Conservation (phyloP, 2,113 vertebrate species). For the Pan troglodytes region NHGRI_mPanTro3-v2.1_pri NC_072418.2:3852501-3853000, state of each 20-base stretch:
- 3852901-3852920: not conserved
- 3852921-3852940: not conserved
- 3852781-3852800: not conserved
- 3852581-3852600: not conserved
- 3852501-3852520: not conserved
- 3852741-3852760: not conserved
- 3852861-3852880: not conserved
- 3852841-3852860: too few species aligned
- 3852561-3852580: not conserved
- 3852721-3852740: not conserved
- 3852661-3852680: not conserved
- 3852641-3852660: not conserved
- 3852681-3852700: not conserved
- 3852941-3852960: accelerated
- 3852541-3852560: not conserved
- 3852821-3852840: too few species aligned
- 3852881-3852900: not conserved
- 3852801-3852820: not conserved
- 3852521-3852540: too few species aligned
- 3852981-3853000: too few species aligned
- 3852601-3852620: not conserved
- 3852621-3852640: not conserved
- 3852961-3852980: not conserved
- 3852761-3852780: not conserved
- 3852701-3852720: not conserved